Evolutionary conservation across 92 coral and sea anemone genomes (phyloP), one percentile per base, ranked within the genome.

Genomic region (Pocillopora meandrina): DNA sequence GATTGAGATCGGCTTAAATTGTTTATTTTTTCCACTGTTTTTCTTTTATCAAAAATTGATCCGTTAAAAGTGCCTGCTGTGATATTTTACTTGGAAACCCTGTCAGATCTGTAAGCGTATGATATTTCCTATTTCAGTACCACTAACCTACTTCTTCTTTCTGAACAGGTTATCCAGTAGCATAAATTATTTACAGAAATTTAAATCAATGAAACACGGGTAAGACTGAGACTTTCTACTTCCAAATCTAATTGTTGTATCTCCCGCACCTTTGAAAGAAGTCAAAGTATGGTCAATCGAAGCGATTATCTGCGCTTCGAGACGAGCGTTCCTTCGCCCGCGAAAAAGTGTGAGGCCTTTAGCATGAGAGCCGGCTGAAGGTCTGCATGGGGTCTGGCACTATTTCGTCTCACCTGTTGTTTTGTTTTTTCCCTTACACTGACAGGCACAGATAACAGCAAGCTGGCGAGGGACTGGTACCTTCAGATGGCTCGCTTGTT

Each of bases 91-190:
- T 9, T 64, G 23, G 11, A 18, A 52, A 5, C 20, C 7, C 65
- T 20, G 10, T 65, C 31, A 26, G 31, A 26, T 26, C 31, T 26
- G 31, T 26, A 26, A 26, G 31, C 31, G 31, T 26, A 26, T 26
- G 31, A 26, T 26, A 26, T 26, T 26, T 1, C 31, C 31, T 26
- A 26, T 26, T 26, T 26, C 31, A 26, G 31, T 26, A 0, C 31
- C 31, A 26, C 31, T 26, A 26, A 26, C 31, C 31, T 26, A 47
- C 20, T 52, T 65, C n/a, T 12, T 49, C 35, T 42, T 31, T 52
- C 35, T 8, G 87, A 72, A 14, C 87, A 95, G 98, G 81, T 80
- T 94, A 36, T 94, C 98, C 17, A 94, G 95, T 67, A 96, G 98
- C 35, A 89, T 96, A 35, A 91, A 94, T 61, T 94, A 96, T 68